phyloP scores from a whole-genome alignment of 1,140 invertebrate genomes.

The Dysdera silvatica region DNA sequence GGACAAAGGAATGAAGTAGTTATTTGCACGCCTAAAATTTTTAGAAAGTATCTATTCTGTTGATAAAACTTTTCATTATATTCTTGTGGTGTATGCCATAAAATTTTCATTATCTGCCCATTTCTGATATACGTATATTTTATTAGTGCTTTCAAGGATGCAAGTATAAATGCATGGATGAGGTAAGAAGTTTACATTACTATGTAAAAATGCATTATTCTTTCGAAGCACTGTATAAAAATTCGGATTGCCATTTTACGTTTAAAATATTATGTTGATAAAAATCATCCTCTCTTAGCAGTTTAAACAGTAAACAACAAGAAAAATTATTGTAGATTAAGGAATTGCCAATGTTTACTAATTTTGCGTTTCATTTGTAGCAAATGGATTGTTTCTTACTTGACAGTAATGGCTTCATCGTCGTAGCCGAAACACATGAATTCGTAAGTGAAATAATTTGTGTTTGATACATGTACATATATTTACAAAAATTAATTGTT shows the following conservation, averaged over 20 bases:
- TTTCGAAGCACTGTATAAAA: neutral
- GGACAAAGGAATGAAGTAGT: too few relatives aligned
- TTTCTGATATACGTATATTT: too few relatives aligned
- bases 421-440: constrained; percentile 66
- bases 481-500: too few relatives aligned
- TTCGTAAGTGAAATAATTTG: too few relatives aligned
- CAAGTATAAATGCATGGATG: constrained; percentile 37
- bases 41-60: too few relatives aligned
- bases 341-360: neutral
- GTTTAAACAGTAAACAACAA: too few relatives aligned
- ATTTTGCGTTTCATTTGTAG: constrained; percentile 57
- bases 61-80: too few relatives aligned
- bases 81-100: too few relatives aligned
- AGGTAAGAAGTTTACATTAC: constrained; percentile 14
- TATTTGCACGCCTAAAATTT: too few relatives aligned
- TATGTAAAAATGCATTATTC: neutral
- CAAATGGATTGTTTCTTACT: constrained; percentile 82
- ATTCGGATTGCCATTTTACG: neutral
- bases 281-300: neutral
- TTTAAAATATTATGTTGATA: neutral
- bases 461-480: too few relatives aligned
- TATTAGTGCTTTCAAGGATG: constrained; percentile 49
- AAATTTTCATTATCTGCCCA: too few relatives aligned
- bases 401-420: constrained; percentile 86
- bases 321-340: too few relatives aligned